Base-by-base conservation (phyloP, 2,797 vertebrate species). In the Mareca strepera region DNA sequence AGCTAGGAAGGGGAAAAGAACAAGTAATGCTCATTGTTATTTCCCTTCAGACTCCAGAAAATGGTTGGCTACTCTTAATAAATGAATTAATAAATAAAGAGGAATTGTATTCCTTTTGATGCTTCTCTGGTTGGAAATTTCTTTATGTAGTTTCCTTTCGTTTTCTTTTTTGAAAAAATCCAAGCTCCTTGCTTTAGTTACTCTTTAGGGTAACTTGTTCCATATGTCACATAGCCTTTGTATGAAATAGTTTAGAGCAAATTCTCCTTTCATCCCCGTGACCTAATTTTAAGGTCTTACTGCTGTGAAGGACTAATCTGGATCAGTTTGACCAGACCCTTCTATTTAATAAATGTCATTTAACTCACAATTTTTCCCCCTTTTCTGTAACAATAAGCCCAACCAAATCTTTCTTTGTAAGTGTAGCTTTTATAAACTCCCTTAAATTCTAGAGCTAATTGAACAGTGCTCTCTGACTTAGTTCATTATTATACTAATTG, bases 151-250 rank as follows among this genome's bases (percentile, higher is more conserved):
- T 83, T 62, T 52, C 48, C 60, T 89, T 50, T 93, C 5, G 2
- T 90, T 94, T 92, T 96, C 46, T 75, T 92, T 53, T 78, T 89
- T 93, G 73, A 83, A 96, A 95, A 79, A 59, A 79, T 89, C 28
- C 25, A 4, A 77, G 43, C 46, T 95, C 37, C 63, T 86, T 95
- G 70, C 52, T 95, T 82, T 56, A 73, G 95, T 89, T 97, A 94
- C 91, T 96, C 90, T 94, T 96, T 63, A 53, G 56, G 44, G 86
- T 97, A 98, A 98, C 93, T 11, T 39, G 48, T 97, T 98, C 98
- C 97, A 98, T 97, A 98, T 98, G 98, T 92, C 74, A 92, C 94
- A 94, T 67, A 43, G 75, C 89, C 86, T 93, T 89, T 43, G 90
- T 82, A 90, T 3, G 7, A 94, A 95, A 82, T 12, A 78, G n/a